phyloP scores from a whole-genome alignment of 2,113 vertebrate species.

The Oxygymnocypris stewartii region DNA sequence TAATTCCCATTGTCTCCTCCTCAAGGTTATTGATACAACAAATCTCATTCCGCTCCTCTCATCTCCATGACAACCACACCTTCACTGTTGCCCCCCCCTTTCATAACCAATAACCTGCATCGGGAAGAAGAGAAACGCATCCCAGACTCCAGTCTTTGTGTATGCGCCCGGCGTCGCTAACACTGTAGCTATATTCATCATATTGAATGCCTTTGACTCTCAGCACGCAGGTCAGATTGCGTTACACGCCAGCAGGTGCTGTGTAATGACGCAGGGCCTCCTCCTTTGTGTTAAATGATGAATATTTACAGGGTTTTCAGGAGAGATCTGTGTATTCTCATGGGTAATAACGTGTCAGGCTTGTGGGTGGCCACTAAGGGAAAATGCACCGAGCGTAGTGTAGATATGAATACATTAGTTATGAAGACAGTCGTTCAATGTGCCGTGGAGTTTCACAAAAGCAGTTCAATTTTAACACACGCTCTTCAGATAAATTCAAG shows the following conservation, averaged over 20 bases:
- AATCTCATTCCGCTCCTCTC: conserved; percentile 51
- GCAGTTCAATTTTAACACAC: not conserved
- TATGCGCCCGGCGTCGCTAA: conserved; percentile 19
- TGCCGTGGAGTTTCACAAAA: not conserved
- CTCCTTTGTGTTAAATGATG: conserved; percentile 32
- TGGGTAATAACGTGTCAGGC: conserved; percentile 10
- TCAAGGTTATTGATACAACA: conserved; percentile 64
- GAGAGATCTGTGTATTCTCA: conserved; percentile 11
- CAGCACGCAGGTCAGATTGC: conserved; percentile 44
- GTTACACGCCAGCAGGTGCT: conserved; percentile 28
- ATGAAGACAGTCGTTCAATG: not conserved
- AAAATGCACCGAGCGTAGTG: conserved; percentile 7
- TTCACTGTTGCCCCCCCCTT: conserved; percentile 39
- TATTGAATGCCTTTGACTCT: conserved; percentile 33
- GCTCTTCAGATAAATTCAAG: not conserved
- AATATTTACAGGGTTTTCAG: conserved; percentile 28
- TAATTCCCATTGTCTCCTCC: conserved; percentile 62
- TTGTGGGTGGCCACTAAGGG: conserved; percentile 1
- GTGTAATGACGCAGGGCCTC: not conserved
- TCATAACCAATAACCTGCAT: conserved; percentile 48
- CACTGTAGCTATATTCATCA: conserved; percentile 26
- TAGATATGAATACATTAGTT: conserved; percentile 34
- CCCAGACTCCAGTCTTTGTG: conserved; percentile 23
- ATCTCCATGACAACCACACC: conserved; percentile 62
- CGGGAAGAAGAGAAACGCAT: not conserved